These are phyloP conservation scores for Ormyrus pomaceus DNA, from an alignment of 2,888 invertebrate species.

Conservation along the genomic window DNA sequence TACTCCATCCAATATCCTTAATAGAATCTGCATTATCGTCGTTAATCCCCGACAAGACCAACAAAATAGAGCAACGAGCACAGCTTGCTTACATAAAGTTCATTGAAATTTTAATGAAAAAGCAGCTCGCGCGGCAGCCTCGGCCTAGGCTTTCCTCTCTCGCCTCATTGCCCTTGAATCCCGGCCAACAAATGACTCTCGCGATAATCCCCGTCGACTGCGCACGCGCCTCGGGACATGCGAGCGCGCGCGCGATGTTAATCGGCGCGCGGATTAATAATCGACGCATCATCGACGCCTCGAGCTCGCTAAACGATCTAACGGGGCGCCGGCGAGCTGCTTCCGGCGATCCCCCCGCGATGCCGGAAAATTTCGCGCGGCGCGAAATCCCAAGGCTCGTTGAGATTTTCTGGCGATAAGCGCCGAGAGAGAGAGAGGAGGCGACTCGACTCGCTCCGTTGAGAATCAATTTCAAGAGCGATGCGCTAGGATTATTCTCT, in stretches of 20 bases:
- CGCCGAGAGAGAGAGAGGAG: background rate
- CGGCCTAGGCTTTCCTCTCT: too few relatives aligned
- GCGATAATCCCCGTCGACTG: background rate
- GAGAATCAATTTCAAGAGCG: constrained; percentile 28
- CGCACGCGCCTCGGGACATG: background rate
- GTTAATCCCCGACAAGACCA: background rate
- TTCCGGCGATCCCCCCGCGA: background rate
- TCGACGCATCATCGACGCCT: constrained; percentile 27
- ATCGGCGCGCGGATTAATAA: constrained; percentile 39
- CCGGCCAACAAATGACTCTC: constrained; percentile 8
- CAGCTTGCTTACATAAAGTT: too few relatives aligned
- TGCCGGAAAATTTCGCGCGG: background rate
- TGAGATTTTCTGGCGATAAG: background rate
- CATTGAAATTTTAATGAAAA: constrained; percentile 40
- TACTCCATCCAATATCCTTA: constrained; percentile 9
- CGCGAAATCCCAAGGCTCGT: too few relatives aligned
- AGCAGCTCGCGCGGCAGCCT: background rate
- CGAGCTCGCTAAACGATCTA: constrained; percentile 4
- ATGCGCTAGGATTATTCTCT: constrained; percentile 1
- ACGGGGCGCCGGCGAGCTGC: constrained; percentile 1
- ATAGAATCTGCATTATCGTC: constrained; percentile 17
- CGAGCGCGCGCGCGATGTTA: constrained; percentile 15
- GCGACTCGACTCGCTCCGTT: background rate
- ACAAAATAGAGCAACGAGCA: too few relatives aligned
- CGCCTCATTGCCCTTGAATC: constrained; percentile 22